phyloP scores from a whole-genome alignment of 1,140 invertebrate genomes.

The Colletes gigas region DNA sequence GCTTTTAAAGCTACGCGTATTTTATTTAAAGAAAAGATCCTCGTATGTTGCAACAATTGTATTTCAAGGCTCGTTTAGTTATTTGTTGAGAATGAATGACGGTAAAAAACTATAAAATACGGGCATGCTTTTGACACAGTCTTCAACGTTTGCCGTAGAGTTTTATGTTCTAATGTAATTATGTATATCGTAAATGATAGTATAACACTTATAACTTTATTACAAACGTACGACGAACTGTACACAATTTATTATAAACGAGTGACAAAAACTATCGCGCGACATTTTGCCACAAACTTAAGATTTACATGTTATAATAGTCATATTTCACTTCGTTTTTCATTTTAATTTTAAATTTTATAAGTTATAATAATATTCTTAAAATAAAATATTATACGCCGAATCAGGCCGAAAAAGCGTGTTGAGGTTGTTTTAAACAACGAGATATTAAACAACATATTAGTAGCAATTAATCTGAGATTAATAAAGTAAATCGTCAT shows the following conservation, averaged over 20 bases:
- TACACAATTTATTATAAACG: slow-evolving; percentile 30
- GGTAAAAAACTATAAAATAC: slow-evolving; percentile 63
- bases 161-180: slow-evolving; percentile 22
- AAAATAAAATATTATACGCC: slow-evolving; percentile 4
- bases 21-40: slow-evolving; percentile 24
- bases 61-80: slow-evolving; percentile 10
- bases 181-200: slow-evolving; percentile 5
- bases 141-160: slow-evolving; percentile 21
- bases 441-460: not conserved
- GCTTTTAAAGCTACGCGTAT: slow-evolving; percentile 8
- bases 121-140: slow-evolving; percentile 24
- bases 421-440: slow-evolving; percentile 28
- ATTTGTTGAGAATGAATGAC: slow-evolving; percentile 38
- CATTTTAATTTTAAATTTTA: not conserved
- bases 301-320: not conserved
- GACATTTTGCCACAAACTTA: slow-evolving; percentile 2
- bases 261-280: not conserved
- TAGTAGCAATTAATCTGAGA: not conserved
- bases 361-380: not conserved
- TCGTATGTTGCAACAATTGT: slow-evolving; percentile 25
- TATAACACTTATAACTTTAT: slow-evolving; percentile 12
- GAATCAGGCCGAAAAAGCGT: slow-evolving; percentile 32
- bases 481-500: slow-evolving; percentile 44
- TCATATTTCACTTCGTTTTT: not conserved
- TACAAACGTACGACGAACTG: slow-evolving; percentile 23